Conservation (phyloP, 2,113 vertebrate genomes). For the Saccopteryx bilineata region DNA sequence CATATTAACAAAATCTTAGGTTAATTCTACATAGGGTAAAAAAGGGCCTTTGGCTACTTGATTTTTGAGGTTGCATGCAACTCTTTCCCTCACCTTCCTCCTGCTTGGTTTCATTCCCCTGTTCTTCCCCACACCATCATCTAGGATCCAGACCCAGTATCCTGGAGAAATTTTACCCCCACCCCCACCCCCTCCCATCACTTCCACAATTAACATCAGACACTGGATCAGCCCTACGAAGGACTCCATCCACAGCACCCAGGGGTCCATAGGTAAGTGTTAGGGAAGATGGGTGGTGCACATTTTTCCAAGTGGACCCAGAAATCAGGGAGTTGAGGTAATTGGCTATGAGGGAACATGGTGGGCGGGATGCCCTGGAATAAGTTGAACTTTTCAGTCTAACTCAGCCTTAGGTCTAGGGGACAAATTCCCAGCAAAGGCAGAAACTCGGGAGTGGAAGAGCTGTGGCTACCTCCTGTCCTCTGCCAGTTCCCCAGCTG, state of each 20-base stretch:
- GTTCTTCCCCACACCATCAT: constrained; percentile 14
- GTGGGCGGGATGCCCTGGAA: background rate
- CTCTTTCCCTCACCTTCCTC: background rate
- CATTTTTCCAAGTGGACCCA: background rate
- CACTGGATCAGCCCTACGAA: constrained; percentile 89
- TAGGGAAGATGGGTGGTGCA: background rate
- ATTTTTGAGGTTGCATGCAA: background rate
- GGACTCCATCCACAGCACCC: constrained; percentile 89
- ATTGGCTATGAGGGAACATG: background rate
- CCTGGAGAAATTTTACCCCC: constrained; percentile 6
- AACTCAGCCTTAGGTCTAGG: background rate
- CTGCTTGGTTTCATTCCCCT: background rate
- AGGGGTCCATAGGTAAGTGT: constrained; percentile 88
- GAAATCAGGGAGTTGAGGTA: background rate
- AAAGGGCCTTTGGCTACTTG: background rate
- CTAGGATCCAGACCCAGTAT: constrained; percentile 71
- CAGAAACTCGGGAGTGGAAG: background rate
- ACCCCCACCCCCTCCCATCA: background rate
- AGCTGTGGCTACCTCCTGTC: background rate
- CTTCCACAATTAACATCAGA: constrained; percentile 59
- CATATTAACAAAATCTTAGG: constrained; percentile 3
- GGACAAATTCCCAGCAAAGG: background rate
- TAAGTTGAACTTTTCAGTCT: constrained; percentile 14
- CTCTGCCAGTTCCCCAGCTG: background rate
- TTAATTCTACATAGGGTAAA: background rate